Evolutionary conservation across 2,888 invertebrate genomes (phyloP).

Genomic region (Andrena hattorfiana): DNA sequence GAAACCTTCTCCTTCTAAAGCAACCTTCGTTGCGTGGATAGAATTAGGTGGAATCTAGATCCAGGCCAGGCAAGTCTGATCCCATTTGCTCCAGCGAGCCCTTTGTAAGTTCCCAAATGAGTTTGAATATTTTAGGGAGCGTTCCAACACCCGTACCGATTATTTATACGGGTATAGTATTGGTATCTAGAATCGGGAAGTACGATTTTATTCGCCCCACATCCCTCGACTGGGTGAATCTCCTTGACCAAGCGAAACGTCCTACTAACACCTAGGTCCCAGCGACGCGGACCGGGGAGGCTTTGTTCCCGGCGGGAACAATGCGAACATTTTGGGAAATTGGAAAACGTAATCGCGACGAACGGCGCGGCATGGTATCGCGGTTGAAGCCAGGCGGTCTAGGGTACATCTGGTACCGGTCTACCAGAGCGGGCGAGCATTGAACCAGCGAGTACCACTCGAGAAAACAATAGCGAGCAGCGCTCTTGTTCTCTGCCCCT

Average conservation of each 20-base stretch:
- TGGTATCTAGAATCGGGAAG: too few relatives aligned
- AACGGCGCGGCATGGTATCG: constrained; percentile 61
- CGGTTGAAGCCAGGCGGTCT: constrained; percentile 66
- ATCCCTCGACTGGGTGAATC: neutral
- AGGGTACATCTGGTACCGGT: constrained; percentile 82
- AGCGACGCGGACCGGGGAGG: neutral
- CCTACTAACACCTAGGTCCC: neutral
- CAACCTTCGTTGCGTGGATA: neutral
- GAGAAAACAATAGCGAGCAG: constrained; percentile 85
- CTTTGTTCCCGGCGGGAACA: neutral
- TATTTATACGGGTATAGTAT: too few relatives aligned
- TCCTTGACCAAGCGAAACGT: constrained; percentile 1
- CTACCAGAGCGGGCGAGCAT: constrained; percentile 78
- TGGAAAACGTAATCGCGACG: constrained; percentile 26
- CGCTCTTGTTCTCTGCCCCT: constrained; percentile 75
- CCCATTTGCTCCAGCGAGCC: too few relatives aligned
- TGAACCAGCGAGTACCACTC: constrained; percentile 85
- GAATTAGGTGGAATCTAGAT: too few relatives aligned
- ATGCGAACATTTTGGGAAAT: constrained; percentile 24
- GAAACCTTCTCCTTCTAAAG: neutral
- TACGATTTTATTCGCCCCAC: neutral
- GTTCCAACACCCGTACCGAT: too few relatives aligned
- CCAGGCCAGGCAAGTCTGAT: too few relatives aligned
- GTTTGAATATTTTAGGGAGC: too few relatives aligned
- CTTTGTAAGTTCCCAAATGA: too few relatives aligned